Conservation (phyloP, 2,797 vertebrate genomes). For the Chloroceryle amazona region DNA sequence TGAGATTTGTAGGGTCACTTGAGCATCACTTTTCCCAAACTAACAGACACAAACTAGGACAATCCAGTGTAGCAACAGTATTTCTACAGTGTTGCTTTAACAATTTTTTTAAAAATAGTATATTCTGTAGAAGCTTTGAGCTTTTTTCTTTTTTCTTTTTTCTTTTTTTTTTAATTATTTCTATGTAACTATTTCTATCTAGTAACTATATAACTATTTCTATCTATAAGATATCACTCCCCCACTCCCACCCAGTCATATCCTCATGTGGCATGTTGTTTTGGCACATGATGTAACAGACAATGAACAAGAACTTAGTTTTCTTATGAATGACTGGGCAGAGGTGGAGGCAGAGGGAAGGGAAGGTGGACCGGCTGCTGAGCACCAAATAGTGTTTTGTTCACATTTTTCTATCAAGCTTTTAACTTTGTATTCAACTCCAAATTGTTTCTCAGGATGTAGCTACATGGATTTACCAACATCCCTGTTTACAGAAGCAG, state of each 20-base stretch:
- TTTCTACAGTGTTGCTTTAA: not conserved
- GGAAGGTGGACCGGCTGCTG: not conserved
- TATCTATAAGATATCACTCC: too few relatives aligned
- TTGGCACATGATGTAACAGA: not conserved
- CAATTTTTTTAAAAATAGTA: not conserved
- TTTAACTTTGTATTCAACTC: not conserved
- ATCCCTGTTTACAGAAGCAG: not conserved
- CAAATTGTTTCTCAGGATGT: not conserved
- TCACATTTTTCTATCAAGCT: not conserved
- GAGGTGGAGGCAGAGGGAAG: accelerated
- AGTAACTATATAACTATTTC: too few relatives aligned
- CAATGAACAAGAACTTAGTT: not conserved
- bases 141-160: not conserved
- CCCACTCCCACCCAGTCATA: not conserved
- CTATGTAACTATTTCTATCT: too few relatives aligned
- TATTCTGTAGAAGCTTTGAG: not conserved
- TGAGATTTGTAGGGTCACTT: not conserved
- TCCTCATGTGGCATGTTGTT: not conserved
- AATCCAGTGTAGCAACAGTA: not conserved
- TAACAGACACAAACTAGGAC: not conserved
- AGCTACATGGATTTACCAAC: not conserved
- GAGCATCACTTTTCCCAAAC: not conserved
- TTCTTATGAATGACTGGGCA: not conserved
- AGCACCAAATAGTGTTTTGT: not conserved
- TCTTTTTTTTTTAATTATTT: too few relatives aligned